Evolutionary conservation across 2,888 invertebrate species (phyloP).

Genomic region (Melanchra persicariae): DNA sequence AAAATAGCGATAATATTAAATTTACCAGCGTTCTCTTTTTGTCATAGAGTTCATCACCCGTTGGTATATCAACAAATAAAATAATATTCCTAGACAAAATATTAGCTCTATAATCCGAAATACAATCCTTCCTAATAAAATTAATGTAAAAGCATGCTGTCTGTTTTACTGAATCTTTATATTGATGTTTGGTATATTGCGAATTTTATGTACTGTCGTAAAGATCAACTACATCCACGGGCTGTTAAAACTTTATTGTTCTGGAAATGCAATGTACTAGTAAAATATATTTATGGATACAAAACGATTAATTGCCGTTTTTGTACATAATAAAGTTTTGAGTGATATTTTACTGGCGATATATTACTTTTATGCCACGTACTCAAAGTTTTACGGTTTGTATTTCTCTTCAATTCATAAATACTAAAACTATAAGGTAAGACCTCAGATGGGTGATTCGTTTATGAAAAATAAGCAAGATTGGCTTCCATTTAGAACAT

Average conservation of each 20-base stretch:
- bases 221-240: conserved; percentile 45
- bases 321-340: conserved; percentile 29
- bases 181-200: conserved; percentile 40
- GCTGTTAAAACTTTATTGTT: conserved; percentile 53
- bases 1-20: too few species aligned
- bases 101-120: conserved; percentile 8
- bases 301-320: conserved; percentile 45
- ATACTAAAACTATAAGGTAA: neutral
- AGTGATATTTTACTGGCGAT: conserved; percentile 37
- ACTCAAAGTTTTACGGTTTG: conserved; percentile 19
- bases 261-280: conserved; percentile 39
- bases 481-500: neutral
- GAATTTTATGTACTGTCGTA: conserved; percentile 47
- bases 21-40: too few species aligned
- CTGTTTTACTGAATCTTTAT: conserved; percentile 33
- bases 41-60: neutral
- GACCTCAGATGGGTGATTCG: neutral
- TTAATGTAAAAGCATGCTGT: conserved; percentile 40
- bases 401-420: neutral
- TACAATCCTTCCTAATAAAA: conserved; percentile 18
- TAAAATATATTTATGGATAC: conserved; percentile 50
- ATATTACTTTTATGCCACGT: conserved; percentile 14
- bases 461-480: neutral
- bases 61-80: neutral
- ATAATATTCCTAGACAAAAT: conserved; percentile 10